Base-by-base conservation (phyloP, 2,888 invertebrate species). In the Brachypalpus laphriformis region DNA sequence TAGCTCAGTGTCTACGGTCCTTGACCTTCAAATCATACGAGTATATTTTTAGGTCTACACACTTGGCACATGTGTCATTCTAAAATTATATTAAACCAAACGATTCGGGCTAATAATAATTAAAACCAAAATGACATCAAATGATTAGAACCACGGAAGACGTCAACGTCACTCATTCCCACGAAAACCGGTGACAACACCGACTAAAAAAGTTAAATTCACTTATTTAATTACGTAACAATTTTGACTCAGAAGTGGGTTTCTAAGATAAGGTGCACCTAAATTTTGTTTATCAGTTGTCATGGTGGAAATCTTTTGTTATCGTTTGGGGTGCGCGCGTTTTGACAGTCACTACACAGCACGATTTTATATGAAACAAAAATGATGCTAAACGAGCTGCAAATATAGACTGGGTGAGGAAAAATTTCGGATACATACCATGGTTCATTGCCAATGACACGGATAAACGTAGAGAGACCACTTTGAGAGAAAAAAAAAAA, bases 221-320 rank as follows among this genome's bases (percentile, higher is more conserved):
- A n/a, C n/a, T n/a, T n/a, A n/a, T n/a, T n/a, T n/a, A n/a, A n/a
- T 56, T 56, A 56, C 31, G 31, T 31, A 34, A 56, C 16, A 56
- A 56, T 31, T 31, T 56, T 56, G 16, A 56, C 8, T 31, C 56
- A 56, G 3, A 34, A 28, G 54, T 31, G 18, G 16, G 16, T 34
- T 18, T 16, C 25, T 2, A 25, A 56, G 31, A 31, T 56, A 56
- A 18, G 2, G 16, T 28, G 28, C 7, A 54, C 28, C 14, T 22
- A 56, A 6, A 0, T 31, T 9, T 5, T 2, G 14, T 25, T 51
- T 25, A 28, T 25, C 51, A 51, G 28, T 51, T 28, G 11, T 25
- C 25, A 25, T 25, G 25, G 25, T 25, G 2, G 5, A 25, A 11
- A 5, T 25, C 5, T 14, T 9, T 9, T 28, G 2, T 54, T 54